Conservation (phyloP, 2,113 vertebrate species). For the Chaetodon trifascialis region DNA sequence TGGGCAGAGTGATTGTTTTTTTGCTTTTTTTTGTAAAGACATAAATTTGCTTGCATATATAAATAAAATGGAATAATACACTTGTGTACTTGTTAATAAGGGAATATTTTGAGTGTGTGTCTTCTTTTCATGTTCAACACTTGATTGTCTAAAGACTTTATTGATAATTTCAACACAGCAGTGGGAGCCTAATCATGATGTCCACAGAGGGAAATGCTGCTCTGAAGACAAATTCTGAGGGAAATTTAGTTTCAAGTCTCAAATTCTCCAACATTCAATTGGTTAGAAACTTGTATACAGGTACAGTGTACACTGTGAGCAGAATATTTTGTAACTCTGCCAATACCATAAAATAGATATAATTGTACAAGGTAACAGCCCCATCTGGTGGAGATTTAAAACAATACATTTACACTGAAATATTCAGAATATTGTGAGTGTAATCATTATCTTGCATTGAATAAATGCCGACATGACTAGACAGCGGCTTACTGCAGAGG, state of each 20-base stretch:
- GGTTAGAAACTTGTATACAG: neutral
- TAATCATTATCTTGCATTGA: neutral
- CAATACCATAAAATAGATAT: neutral
- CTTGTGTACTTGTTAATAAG: conserved; percentile 94
- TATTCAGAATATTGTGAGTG: neutral
- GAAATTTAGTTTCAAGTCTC: too few relatives aligned
- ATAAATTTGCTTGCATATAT: conserved; percentile 98
- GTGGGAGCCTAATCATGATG: neutral
- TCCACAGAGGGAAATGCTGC: neutral
- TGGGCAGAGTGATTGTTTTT: conserved; percentile 93
- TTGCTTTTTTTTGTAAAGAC: conserved; percentile 98
- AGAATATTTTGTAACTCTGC: neutral
- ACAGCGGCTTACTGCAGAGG: too few relatives aligned
- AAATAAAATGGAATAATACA: conserved; percentile 89
- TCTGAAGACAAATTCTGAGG: neutral
- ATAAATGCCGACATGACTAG: neutral
- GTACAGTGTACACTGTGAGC: neutral
- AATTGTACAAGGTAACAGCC: neutral
- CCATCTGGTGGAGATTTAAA: conserved; percentile 17
- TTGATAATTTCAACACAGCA: neutral
- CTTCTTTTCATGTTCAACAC: conserved; percentile 54
- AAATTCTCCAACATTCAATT: neutral
- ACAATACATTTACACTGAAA: neutral
- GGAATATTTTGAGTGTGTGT: conserved; percentile 62
- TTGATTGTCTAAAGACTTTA: neutral